Base-by-base conservation (phyloP, 92 coral and sea anemone species). In the Actinostola sp. region DNA sequence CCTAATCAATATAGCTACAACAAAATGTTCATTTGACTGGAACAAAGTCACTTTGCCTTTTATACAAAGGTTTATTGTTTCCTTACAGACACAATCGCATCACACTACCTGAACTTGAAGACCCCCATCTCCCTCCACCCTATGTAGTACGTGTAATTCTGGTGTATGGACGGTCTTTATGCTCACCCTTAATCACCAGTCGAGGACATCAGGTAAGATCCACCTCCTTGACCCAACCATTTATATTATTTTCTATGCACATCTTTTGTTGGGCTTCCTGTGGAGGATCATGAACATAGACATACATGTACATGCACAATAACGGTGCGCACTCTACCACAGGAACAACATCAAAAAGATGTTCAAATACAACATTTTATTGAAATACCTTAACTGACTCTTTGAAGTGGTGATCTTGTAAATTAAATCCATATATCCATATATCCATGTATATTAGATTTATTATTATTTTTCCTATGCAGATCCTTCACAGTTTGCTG, bases 141-240 rank as follows among this genome's bases (percentile, higher is more conserved):
- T 80, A 82, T 75, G 89, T 93, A 28, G 89, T 93, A 1, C 89
- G 98, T 14, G 89, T 93, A n/a, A 78, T 93, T 35, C 42, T 93
- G 65, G 52, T 93, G 46, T 93, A 93, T 79, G 97, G 98, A 26
- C 76, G 98, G 73, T 93, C 98, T 0, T 70, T 68, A 39, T 88
- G 98, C 67, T 35, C 77, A 55, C 98, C 98, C 13, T 15, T 26
- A 27, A 52, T 93, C 31, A 82, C 90, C 2, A 58, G 79, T 14
- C 80, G 74, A 46, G 92, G 82, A 31, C 90, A 81, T 32, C 89
- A 91, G 94, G 98, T 93, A 0, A 52, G 29, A 23, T 61, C 5
- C 6, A 49, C 56, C 13, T 4, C 2, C 19, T 8, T 8, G 19
- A 48, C 19, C 4, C 3, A 17, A 48, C 13, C 2, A 4, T n/a